Base-by-base conservation (phyloP, 64 coral and sea anemone genomes). In the Actinia equina region DNA sequence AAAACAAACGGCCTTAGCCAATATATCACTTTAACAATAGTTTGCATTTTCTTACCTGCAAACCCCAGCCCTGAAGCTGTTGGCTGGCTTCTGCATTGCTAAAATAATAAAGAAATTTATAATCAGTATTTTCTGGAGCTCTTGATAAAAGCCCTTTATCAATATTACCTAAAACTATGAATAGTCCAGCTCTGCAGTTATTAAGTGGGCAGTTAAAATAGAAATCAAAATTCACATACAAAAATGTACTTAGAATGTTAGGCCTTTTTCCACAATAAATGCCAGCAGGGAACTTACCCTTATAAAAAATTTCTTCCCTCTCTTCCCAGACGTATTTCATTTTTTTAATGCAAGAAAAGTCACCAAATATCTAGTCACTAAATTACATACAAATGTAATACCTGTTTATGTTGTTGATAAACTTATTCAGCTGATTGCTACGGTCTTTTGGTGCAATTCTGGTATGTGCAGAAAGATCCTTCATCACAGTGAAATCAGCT, bases 401-500 rank as follows among this genome's bases (percentile, higher is more conserved):
- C 97, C 82, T 82, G 65, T 80, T 85, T 44, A 99, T 93, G 15
- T 88, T 87, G 43, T 25, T 43, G 67, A 99, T 99, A 42, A 99
- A 95, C 41, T 19, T 83, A 30, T 89, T 52, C 44, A 99, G 80
- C 44, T 84, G 82, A 17, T 89, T 22, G 15, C 83, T 85, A 30
- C 97, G 61, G 6, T 84, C 83, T 44, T 89, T 77, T 27, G 97
- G 97, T 67, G 91, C 91, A 82, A 99, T 85, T 63, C 97, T 88
- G 15, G 97, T 99, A n/a, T 99, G 97, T 8, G 83, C 86, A 22
- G 97, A 91, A 3, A 99, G 86, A 64, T 99, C 97, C 56, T 99
- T 99, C 97, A 99, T 99, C 10, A 99, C 54, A 85, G 64, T 80
- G 27, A 99, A 99, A n/a, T 99, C 97, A 53, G 59, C 77, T 82